A percentile compares a stretch with the other conserved stretches of the same genome.
phyloP scores from a whole-genome alignment of 2,888 invertebrate species.

The Dyspetes luteomarginatus region DNA sequence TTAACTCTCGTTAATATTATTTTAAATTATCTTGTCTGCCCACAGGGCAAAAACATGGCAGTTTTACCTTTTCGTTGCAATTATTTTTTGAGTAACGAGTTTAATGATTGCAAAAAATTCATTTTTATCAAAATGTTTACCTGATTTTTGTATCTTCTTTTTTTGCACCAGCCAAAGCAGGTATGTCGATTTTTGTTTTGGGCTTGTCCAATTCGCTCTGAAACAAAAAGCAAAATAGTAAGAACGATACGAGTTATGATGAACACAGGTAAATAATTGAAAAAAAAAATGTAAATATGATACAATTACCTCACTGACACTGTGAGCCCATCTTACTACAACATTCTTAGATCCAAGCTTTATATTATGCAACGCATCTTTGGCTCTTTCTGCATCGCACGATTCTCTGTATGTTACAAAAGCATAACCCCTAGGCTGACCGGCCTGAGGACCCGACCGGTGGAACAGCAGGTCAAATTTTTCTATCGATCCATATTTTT shows the following conservation, averaged over 20 bases:
- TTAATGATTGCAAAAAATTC: not conserved
- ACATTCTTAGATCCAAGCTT: slow-evolving; percentile 90
- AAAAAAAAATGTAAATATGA: not conserved
- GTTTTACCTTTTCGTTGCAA: not conserved
- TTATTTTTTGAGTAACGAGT: not conserved
- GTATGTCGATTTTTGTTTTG: slow-evolving; percentile 90
- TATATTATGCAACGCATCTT: slow-evolving; percentile 90
- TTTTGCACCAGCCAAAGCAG: slow-evolving; percentile 89
- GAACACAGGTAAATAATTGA: not conserved
- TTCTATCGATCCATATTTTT: slow-evolving; percentile 96
- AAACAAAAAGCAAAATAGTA: slow-evolving; percentile 57
- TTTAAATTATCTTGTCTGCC: slow-evolving; percentile 58
- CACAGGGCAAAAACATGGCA: too few relatives aligned
- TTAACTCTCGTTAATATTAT: slow-evolving; percentile 18
- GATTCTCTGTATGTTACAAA: slow-evolving; percentile 92
- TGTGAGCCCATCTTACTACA: slow-evolving; percentile 92
- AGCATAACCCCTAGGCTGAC: slow-evolving; percentile 96
- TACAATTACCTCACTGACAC: slow-evolving; percentile 86
- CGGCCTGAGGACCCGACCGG: slow-evolving; percentile 94
- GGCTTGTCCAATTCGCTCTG: slow-evolving; percentile 91
- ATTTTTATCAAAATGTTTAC: slow-evolving; percentile 64
- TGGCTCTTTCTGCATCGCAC: slow-evolving; percentile 89
- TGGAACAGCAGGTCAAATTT: slow-evolving; percentile 98
- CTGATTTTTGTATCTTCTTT: slow-evolving; percentile 85
- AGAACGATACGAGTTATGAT: not conserved